Conservation (phyloP, 2,888 invertebrate species). For the Eristalinus sepulchralis region DNA sequence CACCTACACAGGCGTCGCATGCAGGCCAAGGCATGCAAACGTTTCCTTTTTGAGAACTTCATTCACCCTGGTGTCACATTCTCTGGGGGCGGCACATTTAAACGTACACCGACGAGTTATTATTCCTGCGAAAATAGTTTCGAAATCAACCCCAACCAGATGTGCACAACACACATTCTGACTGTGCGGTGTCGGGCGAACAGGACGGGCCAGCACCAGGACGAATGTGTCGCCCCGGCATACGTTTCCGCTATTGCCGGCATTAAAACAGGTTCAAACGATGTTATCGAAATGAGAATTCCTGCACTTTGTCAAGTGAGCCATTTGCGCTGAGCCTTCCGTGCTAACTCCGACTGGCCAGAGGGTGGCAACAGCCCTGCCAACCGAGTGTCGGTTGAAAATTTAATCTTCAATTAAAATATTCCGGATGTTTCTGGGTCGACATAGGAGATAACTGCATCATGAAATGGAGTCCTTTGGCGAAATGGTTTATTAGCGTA, state of each 20-base stretch:
- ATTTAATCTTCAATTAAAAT: slow-evolving; percentile 48
- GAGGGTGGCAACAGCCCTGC: not conserved
- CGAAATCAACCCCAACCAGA: slow-evolving; percentile 43
- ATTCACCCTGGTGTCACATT: slow-evolving; percentile 49
- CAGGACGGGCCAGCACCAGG: slow-evolving; percentile 14
- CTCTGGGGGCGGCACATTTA: slow-evolving; percentile 28
- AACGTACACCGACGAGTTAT: slow-evolving; percentile 44
- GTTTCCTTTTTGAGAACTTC: slow-evolving; percentile 31
- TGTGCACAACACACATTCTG: slow-evolving; percentile 9
- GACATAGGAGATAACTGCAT: not conserved
- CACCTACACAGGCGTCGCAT: not conserved
- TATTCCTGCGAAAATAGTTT: slow-evolving; percentile 55
- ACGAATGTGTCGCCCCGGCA: slow-evolving; percentile 28
- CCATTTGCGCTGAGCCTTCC: slow-evolving; percentile 20
- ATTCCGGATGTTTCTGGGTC: slow-evolving; percentile 9
- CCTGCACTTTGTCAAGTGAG: slow-evolving; percentile 58
- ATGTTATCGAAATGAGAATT: slow-evolving; percentile 60
- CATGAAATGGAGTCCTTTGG: not conserved
- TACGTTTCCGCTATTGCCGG: slow-evolving; percentile 39
- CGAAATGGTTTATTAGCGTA: not conserved
- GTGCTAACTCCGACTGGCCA: not conserved
- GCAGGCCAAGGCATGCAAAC: not conserved
- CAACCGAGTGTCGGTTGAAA: slow-evolving; percentile 1
- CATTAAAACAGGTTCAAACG: slow-evolving; percentile 50
- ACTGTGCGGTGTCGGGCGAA: not conserved